These are phyloP conservation scores for Enteromius unitaeniatus DNA, from an alignment of 2,797 vertebrate genomes.

Conservation along the genomic window DNA sequence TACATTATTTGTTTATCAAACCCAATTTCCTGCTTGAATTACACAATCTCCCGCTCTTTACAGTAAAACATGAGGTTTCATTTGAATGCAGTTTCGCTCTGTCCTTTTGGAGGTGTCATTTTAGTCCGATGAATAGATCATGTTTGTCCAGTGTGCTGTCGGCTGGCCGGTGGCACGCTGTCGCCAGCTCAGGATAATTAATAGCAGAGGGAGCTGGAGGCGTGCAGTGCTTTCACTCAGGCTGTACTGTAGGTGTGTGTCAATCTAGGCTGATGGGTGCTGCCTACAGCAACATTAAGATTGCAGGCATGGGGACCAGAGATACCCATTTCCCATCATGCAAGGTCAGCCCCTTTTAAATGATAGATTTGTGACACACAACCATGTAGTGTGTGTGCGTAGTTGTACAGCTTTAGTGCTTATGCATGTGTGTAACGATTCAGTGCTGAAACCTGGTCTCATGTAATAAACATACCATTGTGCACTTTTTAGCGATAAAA, in stretches of 20 bases:
- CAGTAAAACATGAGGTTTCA: background rate
- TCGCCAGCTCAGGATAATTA: constrained; percentile 50
- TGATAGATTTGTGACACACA: constrained; percentile 47
- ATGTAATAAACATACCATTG: no score
- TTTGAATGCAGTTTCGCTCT: constrained; percentile 19
- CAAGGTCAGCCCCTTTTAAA: constrained; percentile 49
- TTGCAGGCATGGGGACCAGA: constrained; percentile 28
- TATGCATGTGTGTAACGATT: background rate
- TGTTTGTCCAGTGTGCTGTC: constrained; percentile 26
- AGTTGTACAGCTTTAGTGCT: background rate
- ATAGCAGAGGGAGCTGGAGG: constrained; percentile 50
- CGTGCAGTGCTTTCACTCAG: constrained; percentile 42
- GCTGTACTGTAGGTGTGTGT: constrained; percentile 43
- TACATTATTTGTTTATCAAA: constrained; percentile 6
- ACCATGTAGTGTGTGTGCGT: background rate
- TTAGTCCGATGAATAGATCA: constrained; percentile 28
- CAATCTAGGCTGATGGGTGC: constrained; percentile 23
- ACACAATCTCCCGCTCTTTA: background rate
- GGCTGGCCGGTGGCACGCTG: constrained; percentile 21
- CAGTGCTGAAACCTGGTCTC: background rate
- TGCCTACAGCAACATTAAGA: constrained; percentile 34
- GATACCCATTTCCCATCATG: constrained; percentile 51
- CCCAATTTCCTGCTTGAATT: constrained; percentile 13
- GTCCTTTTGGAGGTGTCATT: constrained; percentile 1
- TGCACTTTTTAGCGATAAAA: no score